Conservation (phyloP, 1,140 invertebrate genomes). For the Anoplolepis gracilipes region DNA sequence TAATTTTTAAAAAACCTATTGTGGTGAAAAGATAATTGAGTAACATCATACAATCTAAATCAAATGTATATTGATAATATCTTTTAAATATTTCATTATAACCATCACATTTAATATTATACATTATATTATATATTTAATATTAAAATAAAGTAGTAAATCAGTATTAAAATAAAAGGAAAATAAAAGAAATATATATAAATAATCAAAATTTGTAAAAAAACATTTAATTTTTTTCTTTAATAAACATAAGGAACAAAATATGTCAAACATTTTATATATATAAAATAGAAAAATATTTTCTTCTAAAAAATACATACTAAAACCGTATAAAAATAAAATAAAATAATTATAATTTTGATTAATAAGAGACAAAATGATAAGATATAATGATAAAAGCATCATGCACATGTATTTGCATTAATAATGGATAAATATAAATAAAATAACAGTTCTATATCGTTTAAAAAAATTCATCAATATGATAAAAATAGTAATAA, state of each 20-base stretch:
- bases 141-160: not conserved
- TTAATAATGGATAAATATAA: constrained; percentile 15
- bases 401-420: constrained; percentile 7
- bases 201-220: not conserved
- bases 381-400: constrained; percentile 9
- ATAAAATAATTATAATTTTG: not conserved
- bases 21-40: not conserved
- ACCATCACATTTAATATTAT: not conserved
- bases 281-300: not conserved
- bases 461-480: not conserved
- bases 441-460: not conserved
- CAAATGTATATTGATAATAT: not conserved
- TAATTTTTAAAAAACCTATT: not conserved
- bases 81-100: not conserved
- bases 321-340: not conserved
- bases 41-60: not conserved
- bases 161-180: not conserved
- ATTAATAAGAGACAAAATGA: not conserved
- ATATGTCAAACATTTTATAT: not conserved
- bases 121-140: not conserved
- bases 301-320: not conserved
- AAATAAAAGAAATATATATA: not conserved
- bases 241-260: not conserved
- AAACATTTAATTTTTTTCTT: not conserved
- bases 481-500: not conserved